Conservation (phyloP, 2,797 vertebrate species). For the Anisognathus igniventris region DNA sequence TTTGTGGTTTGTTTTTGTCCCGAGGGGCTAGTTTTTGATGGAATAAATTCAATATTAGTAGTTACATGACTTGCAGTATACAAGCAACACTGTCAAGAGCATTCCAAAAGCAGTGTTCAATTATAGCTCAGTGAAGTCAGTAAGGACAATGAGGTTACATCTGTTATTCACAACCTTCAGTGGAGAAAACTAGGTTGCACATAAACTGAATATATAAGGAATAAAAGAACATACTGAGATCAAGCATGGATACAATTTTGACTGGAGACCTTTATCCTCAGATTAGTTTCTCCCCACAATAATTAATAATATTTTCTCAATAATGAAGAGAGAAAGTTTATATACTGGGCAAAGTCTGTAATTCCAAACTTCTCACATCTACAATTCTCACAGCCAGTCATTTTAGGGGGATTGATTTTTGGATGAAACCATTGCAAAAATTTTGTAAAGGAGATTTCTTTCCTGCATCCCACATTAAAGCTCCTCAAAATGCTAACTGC, state of each 20-base stretch:
- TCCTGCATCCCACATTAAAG: neutral
- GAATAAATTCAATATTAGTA: slow-evolving; percentile 69
- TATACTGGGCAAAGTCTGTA: neutral
- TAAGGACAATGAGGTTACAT: slow-evolving; percentile 66
- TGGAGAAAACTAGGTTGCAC: slow-evolving; percentile 54
- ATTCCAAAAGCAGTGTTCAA: slow-evolving; percentile 51
- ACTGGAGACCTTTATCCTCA: neutral
- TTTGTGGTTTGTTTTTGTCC: slow-evolving; percentile 56
- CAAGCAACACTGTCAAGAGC: slow-evolving; percentile 46
- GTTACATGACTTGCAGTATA: slow-evolving; percentile 54
- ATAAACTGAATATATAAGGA: neutral
- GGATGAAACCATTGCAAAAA: neutral
- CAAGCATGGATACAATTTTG: neutral
- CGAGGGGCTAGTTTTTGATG: slow-evolving; percentile 50
- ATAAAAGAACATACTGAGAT: neutral
- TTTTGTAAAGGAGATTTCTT: neutral
- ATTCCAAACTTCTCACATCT: neutral
- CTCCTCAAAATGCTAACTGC: neutral
- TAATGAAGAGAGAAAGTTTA: neutral
- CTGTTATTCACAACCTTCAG: slow-evolving; percentile 58
- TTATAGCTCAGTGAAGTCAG: slow-evolving; percentile 65
- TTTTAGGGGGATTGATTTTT: neutral
- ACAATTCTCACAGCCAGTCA: neutral
- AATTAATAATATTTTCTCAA: neutral
- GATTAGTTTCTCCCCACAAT: neutral